Conservation (phyloP, 2,888 invertebrate genomes). For the Agonopterix heracliana region DNA sequence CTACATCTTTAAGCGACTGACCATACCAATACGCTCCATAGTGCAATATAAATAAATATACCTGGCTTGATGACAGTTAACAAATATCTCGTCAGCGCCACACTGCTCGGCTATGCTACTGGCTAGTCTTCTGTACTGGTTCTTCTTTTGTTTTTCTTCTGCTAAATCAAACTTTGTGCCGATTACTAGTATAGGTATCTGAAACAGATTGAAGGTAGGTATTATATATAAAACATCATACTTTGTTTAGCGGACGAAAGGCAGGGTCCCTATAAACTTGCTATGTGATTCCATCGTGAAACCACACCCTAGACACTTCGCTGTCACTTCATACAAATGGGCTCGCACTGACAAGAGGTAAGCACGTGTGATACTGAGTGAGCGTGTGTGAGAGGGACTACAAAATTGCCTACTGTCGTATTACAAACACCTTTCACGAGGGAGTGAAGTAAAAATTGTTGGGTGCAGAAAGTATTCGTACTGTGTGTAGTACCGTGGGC, state of each 20-base stretch:
- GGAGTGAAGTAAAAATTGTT: no score
- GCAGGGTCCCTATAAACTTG: background rate
- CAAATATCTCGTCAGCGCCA: slow-evolving; percentile 94
- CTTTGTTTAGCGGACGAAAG: background rate
- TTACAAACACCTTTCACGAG: no score
- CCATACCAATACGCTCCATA: no score
- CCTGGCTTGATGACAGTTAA: slow-evolving; percentile 82
- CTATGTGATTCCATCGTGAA: background rate
- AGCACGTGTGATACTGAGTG: no score
- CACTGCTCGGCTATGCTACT: slow-evolving; percentile 91
- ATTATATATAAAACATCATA: background rate
- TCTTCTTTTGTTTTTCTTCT: slow-evolving; percentile 82
- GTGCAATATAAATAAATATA: slow-evolving; percentile 7
- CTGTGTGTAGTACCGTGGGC: no score
- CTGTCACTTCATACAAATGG: no score
- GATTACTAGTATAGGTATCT: slow-evolving; percentile 95
- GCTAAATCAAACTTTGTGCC: slow-evolving; percentile 95
- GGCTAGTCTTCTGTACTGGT: slow-evolving; percentile 70
- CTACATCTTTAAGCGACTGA: no score
- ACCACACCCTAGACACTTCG: no score
- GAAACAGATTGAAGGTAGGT: slow-evolving; percentile 29
- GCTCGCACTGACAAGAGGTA: no score
- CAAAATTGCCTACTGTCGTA: no score
- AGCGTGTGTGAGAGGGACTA: no score
- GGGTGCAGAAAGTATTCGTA: no score